phyloP scores from a whole-genome alignment of 2,888 invertebrate genomes.

The Lasiommata megera region DNA sequence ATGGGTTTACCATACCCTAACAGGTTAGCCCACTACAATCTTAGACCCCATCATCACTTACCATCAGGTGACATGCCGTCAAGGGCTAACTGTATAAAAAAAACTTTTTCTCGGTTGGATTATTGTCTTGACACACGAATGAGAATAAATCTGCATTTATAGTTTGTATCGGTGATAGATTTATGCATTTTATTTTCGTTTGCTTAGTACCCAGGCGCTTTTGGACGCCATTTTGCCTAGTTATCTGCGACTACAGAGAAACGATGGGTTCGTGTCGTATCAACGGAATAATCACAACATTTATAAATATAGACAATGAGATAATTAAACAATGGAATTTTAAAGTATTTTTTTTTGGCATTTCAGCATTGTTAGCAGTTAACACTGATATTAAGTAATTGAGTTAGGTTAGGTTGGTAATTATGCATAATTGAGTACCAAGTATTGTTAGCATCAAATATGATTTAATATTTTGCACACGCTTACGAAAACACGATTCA shows the following conservation, averaged over 20 bases:
- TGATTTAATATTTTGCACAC: background rate
- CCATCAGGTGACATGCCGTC: too few species aligned
- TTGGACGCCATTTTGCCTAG: background rate
- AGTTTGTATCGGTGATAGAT: background rate
- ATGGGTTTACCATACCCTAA: too few species aligned
- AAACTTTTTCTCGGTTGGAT: too few species aligned
- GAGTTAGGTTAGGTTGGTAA: background rate
- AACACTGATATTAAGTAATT: background rate
- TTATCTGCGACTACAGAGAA: background rate
- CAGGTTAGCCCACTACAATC: too few species aligned
- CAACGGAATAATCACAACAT: background rate
- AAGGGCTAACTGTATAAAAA: too few species aligned
- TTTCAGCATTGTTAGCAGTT: background rate
- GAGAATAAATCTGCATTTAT: too few species aligned
- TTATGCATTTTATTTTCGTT: background rate
- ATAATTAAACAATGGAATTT: conserved; percentile 1
- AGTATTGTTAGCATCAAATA: too few species aligned
- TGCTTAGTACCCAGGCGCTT: too few species aligned
- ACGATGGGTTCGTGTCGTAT: background rate
- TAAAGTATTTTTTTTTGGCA: background rate
- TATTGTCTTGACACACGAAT: too few species aligned
- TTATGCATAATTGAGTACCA: background rate
- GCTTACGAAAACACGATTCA: too few species aligned
- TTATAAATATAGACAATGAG: background rate
- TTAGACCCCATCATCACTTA: too few species aligned